Base-by-base conservation (phyloP, 2,113 vertebrate species). In the Passer montanus region DNA sequence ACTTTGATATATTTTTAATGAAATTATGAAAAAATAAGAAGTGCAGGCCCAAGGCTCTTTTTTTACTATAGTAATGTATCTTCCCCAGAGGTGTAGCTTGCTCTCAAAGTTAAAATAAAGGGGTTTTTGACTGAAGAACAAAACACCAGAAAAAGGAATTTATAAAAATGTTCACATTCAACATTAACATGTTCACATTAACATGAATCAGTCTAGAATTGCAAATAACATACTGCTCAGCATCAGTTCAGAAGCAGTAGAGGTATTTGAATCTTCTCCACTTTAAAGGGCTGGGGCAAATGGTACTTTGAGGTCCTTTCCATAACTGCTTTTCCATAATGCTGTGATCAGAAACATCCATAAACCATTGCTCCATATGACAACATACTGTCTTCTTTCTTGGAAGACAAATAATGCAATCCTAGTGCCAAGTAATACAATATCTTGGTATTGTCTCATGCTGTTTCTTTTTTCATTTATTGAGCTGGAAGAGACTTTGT, bases 401-500 rank as follows among this genome's bases (percentile, higher is more conserved):
- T 46, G 15, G 59, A 94, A 94, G 72, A 93, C 23, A 88, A 88
- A 92, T 69, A 83, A 50, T n/a, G 41, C 47, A 89, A 67, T 87
- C 30, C 39, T 55, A 60, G 33, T 52, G 43, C 35, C 73, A 93
- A 62, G 17, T 62, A 86, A 69, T 90, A 44, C 31, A 83, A 26
- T 69, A 66, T 53, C 49, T 83, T 66, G n/a, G 11, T 88, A 56
- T 73, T 13, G 7, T 76, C 72, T 90, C 59, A 46, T 59, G 21
- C 37, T 90, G n/a, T 84, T 50, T 70, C 19, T 78, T 83, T 87
- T 68, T 84, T 82, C 21, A 72, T 75, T 89, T 91, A 52, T 21
- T 89, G 81, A 87, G 39, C 14, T 75, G 15, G 33, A 87, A 81
- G 33, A 74, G 8, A 62, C n/a, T 72, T 69, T 80, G 11, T 74